Base-by-base conservation (phyloP, 1,140 invertebrate species). In the Heliconius congener region DNA sequence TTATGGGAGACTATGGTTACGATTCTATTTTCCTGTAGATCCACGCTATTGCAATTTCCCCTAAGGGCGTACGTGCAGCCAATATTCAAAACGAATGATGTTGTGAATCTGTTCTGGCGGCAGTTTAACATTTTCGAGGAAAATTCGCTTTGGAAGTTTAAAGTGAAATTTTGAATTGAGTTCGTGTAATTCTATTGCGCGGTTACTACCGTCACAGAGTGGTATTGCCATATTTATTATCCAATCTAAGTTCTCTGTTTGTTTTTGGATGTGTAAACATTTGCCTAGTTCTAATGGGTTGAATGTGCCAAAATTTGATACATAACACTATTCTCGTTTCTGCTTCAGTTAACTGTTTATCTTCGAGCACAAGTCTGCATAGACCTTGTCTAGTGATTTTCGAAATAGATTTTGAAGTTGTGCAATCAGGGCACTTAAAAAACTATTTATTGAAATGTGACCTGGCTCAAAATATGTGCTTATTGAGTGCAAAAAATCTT, bases 51-150 rank as follows among this genome's bases (percentile, higher is more conserved):
- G 86, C 89, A 86, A 88, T 91, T 91, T 86, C 79, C 90, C 91
- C 88, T 88, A 87, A 93, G 88, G 90, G 90, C 83, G 84, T 90
- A 91, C 90, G 88, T 90, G 88, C 88, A 85, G 83, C 83, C 86
- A 92, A 91, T 91, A 91, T 91, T 87, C 85, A 86, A 85, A 91
- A 89, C 86, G 87, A 91, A 89, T 86, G 86, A 90, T 89, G 86
- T 89, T 87, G 85, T 80, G 85, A 89, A 91, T 87, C 87, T 86
- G 87, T 89, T 89, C 88, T 82, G 82, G 83, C 80, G 82, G 88
- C 50, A 88, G 89, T 89, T 90, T 87, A 88, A 83, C 82, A 86
- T 82, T 79, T 70, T 83, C 80, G 52, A 66, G 66, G 79, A 85
- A 88, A 88, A 82, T 88, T 87, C 74, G 79, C 79, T 76, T 79